Percentiles rank a stretch among this genome's conserved stretches.
Conservation (phyloP, 2,888 invertebrate genomes). For the Hipparchia sbordonii region DNA sequence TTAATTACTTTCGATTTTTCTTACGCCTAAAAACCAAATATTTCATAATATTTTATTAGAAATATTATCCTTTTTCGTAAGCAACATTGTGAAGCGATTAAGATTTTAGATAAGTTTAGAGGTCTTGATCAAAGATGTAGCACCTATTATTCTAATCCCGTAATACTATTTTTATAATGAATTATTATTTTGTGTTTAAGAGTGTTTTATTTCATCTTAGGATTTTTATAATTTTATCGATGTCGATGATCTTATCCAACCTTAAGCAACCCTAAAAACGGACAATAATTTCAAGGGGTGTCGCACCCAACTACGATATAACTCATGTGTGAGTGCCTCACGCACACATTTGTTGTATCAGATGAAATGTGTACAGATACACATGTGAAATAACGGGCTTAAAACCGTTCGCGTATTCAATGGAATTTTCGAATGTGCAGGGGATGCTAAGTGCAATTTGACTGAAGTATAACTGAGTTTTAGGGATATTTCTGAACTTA, state of each 20-base stretch:
- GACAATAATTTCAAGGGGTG: constrained; percentile 67
- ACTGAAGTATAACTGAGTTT: constrained; percentile 26
- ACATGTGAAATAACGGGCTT: constrained; percentile 46
- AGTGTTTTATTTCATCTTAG: background rate
- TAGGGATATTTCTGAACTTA: background rate
- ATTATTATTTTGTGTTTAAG: background rate
- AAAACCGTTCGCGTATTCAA: constrained; percentile 60
- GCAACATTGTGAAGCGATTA: too few relatives aligned
- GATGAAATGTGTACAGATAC: constrained; percentile 44
- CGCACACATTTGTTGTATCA: constrained; percentile 48
- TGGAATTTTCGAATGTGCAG: constrained; percentile 51
- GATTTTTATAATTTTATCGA: constrained; percentile 27
- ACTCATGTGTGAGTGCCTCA: constrained; percentile 48
- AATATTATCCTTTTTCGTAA: too few relatives aligned
- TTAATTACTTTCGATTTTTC: too few relatives aligned
- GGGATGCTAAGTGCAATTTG: constrained; percentile 37
- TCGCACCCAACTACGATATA: constrained; percentile 55
- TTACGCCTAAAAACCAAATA: too few relatives aligned
- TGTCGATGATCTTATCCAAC: constrained; percentile 39
- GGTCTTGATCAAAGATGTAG: too few relatives aligned
- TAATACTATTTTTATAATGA: background rate
- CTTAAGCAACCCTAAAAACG: constrained; percentile 39
- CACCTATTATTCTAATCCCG: too few relatives aligned
- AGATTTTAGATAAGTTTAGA: too few relatives aligned
- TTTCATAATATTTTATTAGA: too few relatives aligned